A percentile compares a stretch with the other conserved stretches of the same genome.
Conservation (phyloP, 1,140 invertebrate genomes). For the Caligus rogercresseyi region DNA sequence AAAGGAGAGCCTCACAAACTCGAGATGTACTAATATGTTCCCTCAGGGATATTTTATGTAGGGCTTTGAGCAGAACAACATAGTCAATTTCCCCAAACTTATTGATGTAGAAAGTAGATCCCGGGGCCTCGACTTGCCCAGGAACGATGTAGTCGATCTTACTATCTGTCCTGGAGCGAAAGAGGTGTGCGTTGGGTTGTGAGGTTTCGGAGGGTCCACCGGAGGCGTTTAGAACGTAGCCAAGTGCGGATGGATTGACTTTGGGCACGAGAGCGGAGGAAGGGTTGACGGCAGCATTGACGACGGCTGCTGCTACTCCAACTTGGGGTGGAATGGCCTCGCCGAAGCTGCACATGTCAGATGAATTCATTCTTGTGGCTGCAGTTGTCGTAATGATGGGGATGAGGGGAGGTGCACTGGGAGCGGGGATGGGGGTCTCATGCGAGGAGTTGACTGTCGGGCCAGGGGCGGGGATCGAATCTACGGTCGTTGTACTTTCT, state of each 20-base stretch:
- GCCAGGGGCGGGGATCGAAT: background rate
- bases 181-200: constrained; percentile 38
- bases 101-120: constrained; percentile 77
- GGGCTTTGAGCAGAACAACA: constrained; percentile 71
- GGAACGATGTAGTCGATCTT: constrained; percentile 76
- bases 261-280: background rate
- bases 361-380: background rate
- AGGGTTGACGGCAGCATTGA: background rate
- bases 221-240: background rate
- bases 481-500: background rate
- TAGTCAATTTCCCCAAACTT: constrained; percentile 83
- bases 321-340: background rate
- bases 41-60: constrained; percentile 62
- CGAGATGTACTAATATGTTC: constrained; percentile 58
- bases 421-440: no score
- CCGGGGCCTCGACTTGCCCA: constrained; percentile 56
- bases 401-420: no score
- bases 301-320: background rate
- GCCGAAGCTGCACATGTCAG: background rate
- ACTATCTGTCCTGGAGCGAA: constrained; percentile 78
- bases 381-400: background rate
- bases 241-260: background rate
- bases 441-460: background rate
- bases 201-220: constrained; percentile 15
- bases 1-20: constrained; percentile 73